A percentile compares a stretch with the other conserved stretches of the same genome.
Evolutionary conservation across 2,797 vertebrate species (phyloP).

Genomic region (Hapalemur alaotrensis): DNA sequence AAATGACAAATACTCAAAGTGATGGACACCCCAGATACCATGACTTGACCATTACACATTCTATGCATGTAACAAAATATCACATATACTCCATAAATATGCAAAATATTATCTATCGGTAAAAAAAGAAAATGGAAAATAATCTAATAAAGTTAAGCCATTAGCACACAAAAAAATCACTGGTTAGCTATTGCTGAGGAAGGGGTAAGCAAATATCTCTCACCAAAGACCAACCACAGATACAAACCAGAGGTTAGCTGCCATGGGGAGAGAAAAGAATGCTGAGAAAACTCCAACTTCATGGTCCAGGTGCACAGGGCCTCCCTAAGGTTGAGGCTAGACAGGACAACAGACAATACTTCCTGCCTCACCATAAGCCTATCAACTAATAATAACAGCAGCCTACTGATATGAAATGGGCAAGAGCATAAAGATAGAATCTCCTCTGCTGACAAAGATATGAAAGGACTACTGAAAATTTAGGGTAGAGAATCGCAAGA

Average conservation of each 20-base stretch:
- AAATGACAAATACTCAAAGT: background rate
- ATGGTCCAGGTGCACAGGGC: background rate
- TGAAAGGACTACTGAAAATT: background rate
- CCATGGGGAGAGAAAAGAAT: background rate
- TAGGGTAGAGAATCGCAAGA: background rate
- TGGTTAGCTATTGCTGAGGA: background rate
- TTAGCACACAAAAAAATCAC: slow-evolving; percentile 1
- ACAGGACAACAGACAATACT: background rate
- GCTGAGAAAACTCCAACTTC: background rate
- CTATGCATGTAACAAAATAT: background rate
- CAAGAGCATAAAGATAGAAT: background rate
- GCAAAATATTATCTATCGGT: background rate
- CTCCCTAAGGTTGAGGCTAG: background rate
- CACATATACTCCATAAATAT: background rate
- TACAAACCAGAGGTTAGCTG: background rate
- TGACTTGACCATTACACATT: too few species aligned
- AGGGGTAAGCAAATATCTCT: background rate
- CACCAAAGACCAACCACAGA: background rate
- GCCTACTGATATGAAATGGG: background rate
- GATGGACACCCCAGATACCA: background rate
- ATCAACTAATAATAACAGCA: background rate
- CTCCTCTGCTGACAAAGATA: background rate
- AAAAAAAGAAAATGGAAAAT: background rate
- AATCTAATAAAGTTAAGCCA: background rate
- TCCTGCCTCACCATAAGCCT: background rate